A percentile compares a stretch with the other conserved stretches of the same genome.
Evolutionary conservation across 2,113 vertebrate species (phyloP).

Genomic region (Conger conger): DNA sequence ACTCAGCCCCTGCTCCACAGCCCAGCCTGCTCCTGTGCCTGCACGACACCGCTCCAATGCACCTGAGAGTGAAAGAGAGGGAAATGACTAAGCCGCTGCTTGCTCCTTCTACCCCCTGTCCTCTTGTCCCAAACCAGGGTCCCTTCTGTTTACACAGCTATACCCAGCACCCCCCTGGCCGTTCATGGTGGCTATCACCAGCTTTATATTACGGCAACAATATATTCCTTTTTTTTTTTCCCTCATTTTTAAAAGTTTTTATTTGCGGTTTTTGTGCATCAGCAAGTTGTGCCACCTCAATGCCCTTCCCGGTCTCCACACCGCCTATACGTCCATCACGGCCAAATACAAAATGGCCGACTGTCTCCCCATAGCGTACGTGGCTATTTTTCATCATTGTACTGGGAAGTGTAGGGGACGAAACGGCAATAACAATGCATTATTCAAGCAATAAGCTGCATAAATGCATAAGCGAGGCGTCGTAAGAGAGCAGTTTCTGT

Average conservation of each 20-base stretch:
- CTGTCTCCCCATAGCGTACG: background rate
- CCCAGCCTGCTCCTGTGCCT: no score
- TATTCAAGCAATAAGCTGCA: constrained; percentile 47
- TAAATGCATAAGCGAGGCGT: constrained; percentile 48
- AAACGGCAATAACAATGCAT: constrained; percentile 44
- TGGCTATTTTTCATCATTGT: constrained; percentile 9
- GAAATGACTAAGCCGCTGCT: background rate
- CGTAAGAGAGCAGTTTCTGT: constrained; percentile 35
- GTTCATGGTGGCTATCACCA: background rate
- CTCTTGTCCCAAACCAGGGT: no score
- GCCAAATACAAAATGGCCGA: constrained; percentile 3
- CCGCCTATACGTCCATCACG: background rate
- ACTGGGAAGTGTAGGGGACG: background rate
- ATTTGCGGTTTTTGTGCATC: background rate
- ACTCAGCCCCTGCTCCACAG: no score
- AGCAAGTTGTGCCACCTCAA: background rate
- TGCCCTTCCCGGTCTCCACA: background rate
- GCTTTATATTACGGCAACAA: background rate
- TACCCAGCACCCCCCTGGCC: background rate
- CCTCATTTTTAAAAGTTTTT: background rate
- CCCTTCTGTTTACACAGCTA: background rate
- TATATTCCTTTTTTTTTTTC: background rate
- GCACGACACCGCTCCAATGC: no score
- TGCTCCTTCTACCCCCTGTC: background rate
- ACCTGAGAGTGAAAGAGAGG: background rate